These are phyloP conservation scores for Zygogramma bicolorata DNA, from an alignment of 2,888 invertebrate species.

Conservation along the genomic window DNA sequence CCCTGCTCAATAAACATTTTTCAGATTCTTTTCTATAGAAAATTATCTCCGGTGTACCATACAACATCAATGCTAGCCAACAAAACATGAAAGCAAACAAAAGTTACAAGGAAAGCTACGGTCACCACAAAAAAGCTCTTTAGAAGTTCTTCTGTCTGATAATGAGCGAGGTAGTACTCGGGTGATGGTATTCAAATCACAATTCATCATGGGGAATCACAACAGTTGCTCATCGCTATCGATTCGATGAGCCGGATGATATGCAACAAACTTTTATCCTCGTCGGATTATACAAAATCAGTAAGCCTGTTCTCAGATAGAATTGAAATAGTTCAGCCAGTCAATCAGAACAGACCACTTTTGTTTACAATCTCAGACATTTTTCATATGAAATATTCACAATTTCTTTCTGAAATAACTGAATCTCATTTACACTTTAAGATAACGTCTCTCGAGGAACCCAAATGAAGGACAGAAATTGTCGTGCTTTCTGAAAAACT, in stretches of 20 bases:
- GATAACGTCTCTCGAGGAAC: too few species aligned
- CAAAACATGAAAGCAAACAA: constrained; percentile 10
- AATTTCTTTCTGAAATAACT: too few species aligned
- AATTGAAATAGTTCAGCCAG: too few species aligned
- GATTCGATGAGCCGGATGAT: not conserved
- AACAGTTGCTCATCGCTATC: not conserved
- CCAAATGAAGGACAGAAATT: too few species aligned
- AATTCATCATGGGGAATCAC: constrained; percentile 3
- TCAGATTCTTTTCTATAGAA: not conserved
- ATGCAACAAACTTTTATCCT: not conserved
- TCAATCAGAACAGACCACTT: too few species aligned
- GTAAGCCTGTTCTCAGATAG: too few species aligned
- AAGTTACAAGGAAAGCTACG: not conserved
- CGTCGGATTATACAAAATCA: too few species aligned
- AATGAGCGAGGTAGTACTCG: constrained; percentile 1
- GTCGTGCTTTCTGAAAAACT: too few species aligned
- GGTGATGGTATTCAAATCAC: constrained; percentile 11
- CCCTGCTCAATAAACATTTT: not conserved
- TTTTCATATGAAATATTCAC: too few species aligned
- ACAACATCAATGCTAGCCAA: not conserved
- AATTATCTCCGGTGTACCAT: not conserved
- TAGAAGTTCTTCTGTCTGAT: constrained; percentile 2
- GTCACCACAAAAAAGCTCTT: not conserved
- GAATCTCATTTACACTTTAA: too few species aligned
- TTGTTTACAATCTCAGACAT: too few species aligned